Conservation (phyloP, 2,797 vertebrate genomes). For the Amazona finschi region DNA sequence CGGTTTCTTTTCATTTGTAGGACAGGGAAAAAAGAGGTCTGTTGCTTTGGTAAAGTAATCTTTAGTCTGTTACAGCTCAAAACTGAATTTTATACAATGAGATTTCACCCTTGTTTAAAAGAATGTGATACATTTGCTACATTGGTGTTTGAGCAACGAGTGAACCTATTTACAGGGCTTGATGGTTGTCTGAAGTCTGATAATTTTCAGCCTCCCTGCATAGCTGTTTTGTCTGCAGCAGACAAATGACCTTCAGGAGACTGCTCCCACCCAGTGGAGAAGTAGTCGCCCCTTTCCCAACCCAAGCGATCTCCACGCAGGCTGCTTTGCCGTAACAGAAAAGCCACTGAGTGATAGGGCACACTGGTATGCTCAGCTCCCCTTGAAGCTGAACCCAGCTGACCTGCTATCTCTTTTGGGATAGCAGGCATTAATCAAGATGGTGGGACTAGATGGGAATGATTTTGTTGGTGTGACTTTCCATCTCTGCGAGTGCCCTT, state of each 20-base stretch:
- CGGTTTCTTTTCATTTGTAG: background rate
- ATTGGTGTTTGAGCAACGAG: background rate
- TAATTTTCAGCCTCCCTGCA: background rate
- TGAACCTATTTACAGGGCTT: background rate
- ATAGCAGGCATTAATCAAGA: slow-evolving; percentile 16
- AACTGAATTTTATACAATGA: background rate
- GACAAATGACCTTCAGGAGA: background rate
- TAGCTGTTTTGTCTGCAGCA: background rate
- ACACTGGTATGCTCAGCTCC: background rate
- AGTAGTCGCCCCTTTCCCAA: background rate
- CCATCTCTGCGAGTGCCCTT: background rate
- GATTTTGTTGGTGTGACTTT: background rate
- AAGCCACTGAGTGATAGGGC: background rate
- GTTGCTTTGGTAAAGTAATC: background rate
- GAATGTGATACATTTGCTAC: background rate
- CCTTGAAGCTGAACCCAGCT: background rate
- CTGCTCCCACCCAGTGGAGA: background rate
- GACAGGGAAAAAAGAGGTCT: background rate
- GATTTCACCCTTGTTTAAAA: background rate
- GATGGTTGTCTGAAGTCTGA: background rate
- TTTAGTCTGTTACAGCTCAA: background rate
- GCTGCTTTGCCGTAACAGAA: background rate
- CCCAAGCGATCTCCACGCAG: rapidly evolving
- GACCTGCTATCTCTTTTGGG: background rate
- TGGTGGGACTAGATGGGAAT: background rate